phyloP scores from a whole-genome alignment of 2,888 invertebrate genomes.

The Drepana falcataria region DNA sequence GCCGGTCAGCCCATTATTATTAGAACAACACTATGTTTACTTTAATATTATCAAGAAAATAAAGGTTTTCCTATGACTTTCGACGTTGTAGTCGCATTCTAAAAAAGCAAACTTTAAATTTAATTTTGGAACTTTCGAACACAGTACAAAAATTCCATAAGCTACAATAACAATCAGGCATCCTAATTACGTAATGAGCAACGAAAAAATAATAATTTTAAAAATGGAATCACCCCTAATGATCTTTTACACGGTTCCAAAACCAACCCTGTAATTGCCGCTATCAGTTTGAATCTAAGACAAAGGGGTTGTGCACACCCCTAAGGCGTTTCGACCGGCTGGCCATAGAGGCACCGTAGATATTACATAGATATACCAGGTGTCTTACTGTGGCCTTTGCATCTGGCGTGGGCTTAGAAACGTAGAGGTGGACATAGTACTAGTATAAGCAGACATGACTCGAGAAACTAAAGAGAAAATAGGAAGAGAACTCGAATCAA shows the following conservation, averaged over 20 bases:
- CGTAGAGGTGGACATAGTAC: constrained; percentile 10
- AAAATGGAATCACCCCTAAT: constrained; percentile 16
- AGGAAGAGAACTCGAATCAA: too few relatives aligned
- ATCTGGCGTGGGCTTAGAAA: constrained; percentile 28
- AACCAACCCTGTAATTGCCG: constrained; percentile 42
- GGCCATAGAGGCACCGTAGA: constrained; percentile 15
- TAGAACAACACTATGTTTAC: too few relatives aligned
- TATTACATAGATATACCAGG: constrained; percentile 27
- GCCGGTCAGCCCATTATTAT: too few relatives aligned
- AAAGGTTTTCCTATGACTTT: too few relatives aligned
- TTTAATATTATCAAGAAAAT: too few relatives aligned
- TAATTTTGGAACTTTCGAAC: too few relatives aligned
- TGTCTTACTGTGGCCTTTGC: constrained; percentile 37
- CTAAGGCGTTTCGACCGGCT: constrained; percentile 13
- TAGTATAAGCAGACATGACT: too few relatives aligned
- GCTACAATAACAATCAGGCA: background rate
- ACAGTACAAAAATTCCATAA: too few relatives aligned
- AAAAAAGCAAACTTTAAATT: too few relatives aligned
- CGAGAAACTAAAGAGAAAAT: too few relatives aligned
- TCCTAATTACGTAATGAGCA: background rate
- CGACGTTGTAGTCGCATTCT: too few relatives aligned
- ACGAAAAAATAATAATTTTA: background rate
- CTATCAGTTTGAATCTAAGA: constrained; percentile 56
- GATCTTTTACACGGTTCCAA: constrained; percentile 36
- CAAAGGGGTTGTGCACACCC: constrained; percentile 41